Conservation (phyloP, 2,113 vertebrate species). For the Macrotis lagotis region DNA sequence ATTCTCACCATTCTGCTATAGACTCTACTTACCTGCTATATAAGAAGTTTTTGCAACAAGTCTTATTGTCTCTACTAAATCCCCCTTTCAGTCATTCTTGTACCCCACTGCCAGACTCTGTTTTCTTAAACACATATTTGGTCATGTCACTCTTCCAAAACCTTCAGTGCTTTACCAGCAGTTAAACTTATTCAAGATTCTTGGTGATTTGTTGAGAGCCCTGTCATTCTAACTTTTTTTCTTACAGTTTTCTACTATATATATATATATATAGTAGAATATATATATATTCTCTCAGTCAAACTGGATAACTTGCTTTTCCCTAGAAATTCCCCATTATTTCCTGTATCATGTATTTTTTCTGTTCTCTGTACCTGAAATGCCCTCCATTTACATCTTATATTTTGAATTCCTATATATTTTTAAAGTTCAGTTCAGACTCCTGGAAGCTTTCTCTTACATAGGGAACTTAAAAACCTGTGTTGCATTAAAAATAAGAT, state of each 20-base stretch:
- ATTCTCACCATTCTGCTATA: not conserved
- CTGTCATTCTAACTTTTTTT: not conserved
- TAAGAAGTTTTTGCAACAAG: not conserved
- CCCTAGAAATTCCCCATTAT: not conserved
- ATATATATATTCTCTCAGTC: too few species aligned
- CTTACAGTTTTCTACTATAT: not conserved
- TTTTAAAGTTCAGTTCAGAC: not conserved
- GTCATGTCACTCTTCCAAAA: not conserved
- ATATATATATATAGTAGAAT: too few species aligned
- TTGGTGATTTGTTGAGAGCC: not conserved
- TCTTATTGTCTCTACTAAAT: not conserved
- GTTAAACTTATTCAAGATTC: not conserved
- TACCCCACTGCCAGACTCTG: not conserved
- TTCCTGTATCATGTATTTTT: not conserved
- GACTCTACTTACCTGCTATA: not conserved
- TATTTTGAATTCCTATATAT: not conserved
- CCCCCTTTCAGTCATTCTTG: not conserved
- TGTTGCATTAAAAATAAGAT: too few species aligned
- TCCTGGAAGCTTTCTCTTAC: not conserved
- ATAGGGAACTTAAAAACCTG: not conserved
- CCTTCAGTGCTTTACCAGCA: not conserved
- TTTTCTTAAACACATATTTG: not conserved
- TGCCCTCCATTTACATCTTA: not conserved
- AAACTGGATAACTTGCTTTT: not conserved
- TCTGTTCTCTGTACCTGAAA: not conserved